phyloP scores from a whole-genome alignment of 1,140 invertebrate species.

The Aphaenogaster rudis region DNA sequence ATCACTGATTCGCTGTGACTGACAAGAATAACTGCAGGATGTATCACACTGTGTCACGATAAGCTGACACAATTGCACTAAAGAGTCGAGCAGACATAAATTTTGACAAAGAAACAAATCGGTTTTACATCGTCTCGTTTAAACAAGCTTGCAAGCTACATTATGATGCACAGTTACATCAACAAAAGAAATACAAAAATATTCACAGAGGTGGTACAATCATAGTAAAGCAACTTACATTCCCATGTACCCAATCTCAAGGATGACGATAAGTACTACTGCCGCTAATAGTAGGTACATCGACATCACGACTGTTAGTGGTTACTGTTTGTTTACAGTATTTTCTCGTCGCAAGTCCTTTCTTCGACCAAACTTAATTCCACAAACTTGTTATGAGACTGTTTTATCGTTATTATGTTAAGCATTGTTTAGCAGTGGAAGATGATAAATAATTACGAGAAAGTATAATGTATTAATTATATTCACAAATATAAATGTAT shows the following conservation, averaged over 20 bases:
- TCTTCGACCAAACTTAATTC: conserved; percentile 58
- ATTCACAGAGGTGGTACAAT: conserved; percentile 56
- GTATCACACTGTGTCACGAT: not conserved
- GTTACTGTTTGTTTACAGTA: conserved; percentile 60
- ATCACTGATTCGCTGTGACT: not conserved
- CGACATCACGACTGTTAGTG: conserved; percentile 83
- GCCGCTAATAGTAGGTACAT: conserved; percentile 81
- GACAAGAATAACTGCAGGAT: conserved; percentile 4
- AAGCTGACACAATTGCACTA: not conserved
- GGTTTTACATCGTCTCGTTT: not conserved
- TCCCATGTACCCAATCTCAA: conserved; percentile 85
- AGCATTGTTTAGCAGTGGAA: not conserved
- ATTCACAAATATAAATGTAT: not conserved
- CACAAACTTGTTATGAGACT: conserved; percentile 45
- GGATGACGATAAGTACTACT: conserved; percentile 79
- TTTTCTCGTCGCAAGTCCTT: conserved; percentile 50
- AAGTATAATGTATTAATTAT: conserved; percentile 20
- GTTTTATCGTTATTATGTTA: conserved; percentile 37
- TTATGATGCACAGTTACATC: conserved; percentile 37
- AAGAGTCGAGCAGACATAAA: not conserved
- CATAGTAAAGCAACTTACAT: conserved; percentile 82
- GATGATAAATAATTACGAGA: conserved; percentile 6
- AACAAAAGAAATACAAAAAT: conserved; percentile 30
- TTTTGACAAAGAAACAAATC: conserved; percentile 12
- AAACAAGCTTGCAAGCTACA: conserved; percentile 48